A percentile compares a stretch with the other conserved stretches of the same genome.
Conservation (phyloP, 2,797 vertebrate genomes). For the Helicolenus hilgendorfi region DNA sequence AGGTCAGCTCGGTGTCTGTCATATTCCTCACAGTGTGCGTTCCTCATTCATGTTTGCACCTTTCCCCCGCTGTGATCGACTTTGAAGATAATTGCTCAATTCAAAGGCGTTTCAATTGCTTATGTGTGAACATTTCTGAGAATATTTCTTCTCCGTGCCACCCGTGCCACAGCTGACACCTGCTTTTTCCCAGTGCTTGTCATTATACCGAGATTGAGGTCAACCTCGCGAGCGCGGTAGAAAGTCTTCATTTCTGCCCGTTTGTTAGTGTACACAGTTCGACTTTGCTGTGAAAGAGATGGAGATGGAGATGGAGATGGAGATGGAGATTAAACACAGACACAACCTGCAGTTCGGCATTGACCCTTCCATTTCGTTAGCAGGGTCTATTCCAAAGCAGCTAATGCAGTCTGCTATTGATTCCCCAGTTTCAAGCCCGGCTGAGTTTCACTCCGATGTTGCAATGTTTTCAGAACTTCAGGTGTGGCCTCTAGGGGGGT, state of each 20-base stretch:
- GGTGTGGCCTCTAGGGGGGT: slow-evolving; percentile 15
- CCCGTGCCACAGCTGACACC: neutral
- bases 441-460: slow-evolving; percentile 67
- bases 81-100: slow-evolving; percentile 49
- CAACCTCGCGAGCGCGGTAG: neutral
- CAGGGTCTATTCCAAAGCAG: slow-evolving; percentile 79
- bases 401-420: slow-evolving; percentile 87
- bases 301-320: slow-evolving; percentile 64
- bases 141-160: neutral
- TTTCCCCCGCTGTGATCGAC: neutral
- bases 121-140: neutral
- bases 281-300: slow-evolving; percentile 36
- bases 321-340: slow-evolving; percentile 65
- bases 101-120: slow-evolving; percentile 17
- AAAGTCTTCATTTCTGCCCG: neutral
- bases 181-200: neutral
- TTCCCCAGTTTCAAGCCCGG: slow-evolving; percentile 76
- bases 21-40: slow-evolving; percentile 14
- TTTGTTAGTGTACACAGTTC: slow-evolving; percentile 6
- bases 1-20: slow-evolving; percentile 55
- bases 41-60: slow-evolving; percentile 13
- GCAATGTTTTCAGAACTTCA: slow-evolving; percentile 69
- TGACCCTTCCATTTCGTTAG: slow-evolving; percentile 76
- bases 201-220: slow-evolving; percentile 50
- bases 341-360: slow-evolving; percentile 76